Evolutionary conservation across 1,140 invertebrate species (phyloP).

Genomic region (Pectinophora gossypiella): DNA sequence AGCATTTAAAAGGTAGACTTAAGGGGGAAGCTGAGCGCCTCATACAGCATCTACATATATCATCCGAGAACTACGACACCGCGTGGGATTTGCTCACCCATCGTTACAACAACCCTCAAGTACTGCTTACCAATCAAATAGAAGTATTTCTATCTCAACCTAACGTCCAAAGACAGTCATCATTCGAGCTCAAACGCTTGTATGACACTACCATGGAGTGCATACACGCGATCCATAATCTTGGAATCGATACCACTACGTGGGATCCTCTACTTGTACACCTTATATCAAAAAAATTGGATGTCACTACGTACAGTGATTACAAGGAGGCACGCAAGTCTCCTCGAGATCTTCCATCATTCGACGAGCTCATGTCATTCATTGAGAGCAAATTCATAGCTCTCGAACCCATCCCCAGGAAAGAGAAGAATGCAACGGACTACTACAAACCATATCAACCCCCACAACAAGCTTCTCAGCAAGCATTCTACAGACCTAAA

Average conservation of each 20-base stretch:
- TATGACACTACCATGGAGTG: background rate
- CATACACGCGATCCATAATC: background rate
- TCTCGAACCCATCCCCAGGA: background rate
- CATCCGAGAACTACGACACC: background rate
- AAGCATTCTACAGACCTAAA: background rate
- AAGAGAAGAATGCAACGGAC: background rate
- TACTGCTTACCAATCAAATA: background rate
- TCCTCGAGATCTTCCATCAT: background rate
- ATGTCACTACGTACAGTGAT: background rate
- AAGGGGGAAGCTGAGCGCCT: background rate
- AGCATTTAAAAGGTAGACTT: background rate
- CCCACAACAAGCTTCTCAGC: background rate
- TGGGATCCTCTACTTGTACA: background rate
- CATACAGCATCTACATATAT: background rate
- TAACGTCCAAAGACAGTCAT: background rate
- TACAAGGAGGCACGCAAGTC: background rate
- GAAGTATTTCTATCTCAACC: background rate
- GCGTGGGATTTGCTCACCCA: background rate
- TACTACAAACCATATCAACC: background rate
- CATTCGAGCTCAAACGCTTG: background rate
- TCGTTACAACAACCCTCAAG: background rate
- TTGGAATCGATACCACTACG: background rate
- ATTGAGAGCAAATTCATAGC: background rate
- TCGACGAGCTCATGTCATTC: background rate
- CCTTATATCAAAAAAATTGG: background rate